Evolutionary conservation across 2,113 vertebrate genomes (phyloP), one percentile per base, ranked within the genome.

Genomic region (Talpa occidentalis): DNA sequence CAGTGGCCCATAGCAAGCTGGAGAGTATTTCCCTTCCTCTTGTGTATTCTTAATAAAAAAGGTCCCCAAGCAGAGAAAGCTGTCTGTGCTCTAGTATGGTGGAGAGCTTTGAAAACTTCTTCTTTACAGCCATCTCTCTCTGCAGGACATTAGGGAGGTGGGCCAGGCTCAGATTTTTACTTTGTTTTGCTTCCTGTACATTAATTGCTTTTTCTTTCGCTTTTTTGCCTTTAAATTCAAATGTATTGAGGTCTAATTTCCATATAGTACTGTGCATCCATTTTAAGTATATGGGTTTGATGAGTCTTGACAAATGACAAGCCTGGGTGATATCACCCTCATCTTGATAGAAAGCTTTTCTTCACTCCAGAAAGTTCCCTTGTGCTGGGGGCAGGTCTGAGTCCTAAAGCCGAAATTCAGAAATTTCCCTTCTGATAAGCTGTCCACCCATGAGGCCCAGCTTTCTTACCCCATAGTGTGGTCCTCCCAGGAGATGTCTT

Each of bases 271-370:
- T 86, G 88, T 32, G 6, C 7, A 49, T 64, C 40, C 22, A 26
- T 79, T 90, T 87, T 47, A 81, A 85, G 40, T 64, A 22, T 42
- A 10, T 10, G 35, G 21, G 67, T 49, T 81, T 21, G 3, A 26
- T 77, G 81, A 81, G 22, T 93, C 42, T 54, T 74, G 35, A 82
- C 24, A 94, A 83, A 90, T 56, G 62, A 37, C 73, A 42, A 49
- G 42, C 26, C 47, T 91, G 7, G 32, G 6, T 37, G 47, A 40
- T 3, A 40, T 14, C 28, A 17, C 42, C 32, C 19, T 69, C 54
- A 77, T 90, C 30, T 64, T 49, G 66, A 80, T 32, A 59, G 0
- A 84, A 9, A 60, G 52, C 30, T 72, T 79, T 62, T 24, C 16
- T 21, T 54, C 16, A 72, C 11, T 42, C 86, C 66, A 37, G 62